Conservation (phyloP, 2,113 vertebrate species). For the Murina feae region DNA sequence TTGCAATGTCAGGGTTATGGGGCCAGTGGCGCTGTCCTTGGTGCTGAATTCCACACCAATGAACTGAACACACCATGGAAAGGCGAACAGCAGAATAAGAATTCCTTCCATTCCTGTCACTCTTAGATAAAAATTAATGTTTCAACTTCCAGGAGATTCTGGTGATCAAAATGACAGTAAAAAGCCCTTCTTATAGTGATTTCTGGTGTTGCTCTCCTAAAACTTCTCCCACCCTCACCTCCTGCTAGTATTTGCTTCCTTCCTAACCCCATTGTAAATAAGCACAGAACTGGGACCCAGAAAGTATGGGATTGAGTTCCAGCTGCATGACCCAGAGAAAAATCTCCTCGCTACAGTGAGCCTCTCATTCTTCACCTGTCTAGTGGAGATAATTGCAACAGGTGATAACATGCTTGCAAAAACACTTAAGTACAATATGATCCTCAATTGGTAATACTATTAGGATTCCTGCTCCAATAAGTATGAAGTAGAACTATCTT, state of each 20-base stretch:
- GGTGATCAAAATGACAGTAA: not conserved
- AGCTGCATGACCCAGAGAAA: not conserved
- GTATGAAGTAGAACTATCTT: not conserved
- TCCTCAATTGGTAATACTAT: not conserved
- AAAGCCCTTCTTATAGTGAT: not conserved
- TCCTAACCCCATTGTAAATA: not conserved
- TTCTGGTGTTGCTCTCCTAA: not conserved
- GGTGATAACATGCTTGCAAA: not conserved
- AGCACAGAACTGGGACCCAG: not conserved
- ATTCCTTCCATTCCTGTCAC: not conserved
- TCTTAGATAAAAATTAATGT: not conserved
- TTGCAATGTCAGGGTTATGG: fast-evolving
- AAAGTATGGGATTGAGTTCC: not conserved
- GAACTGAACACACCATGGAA: not conserved
- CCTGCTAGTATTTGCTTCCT: not conserved
- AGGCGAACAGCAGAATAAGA: not conserved
- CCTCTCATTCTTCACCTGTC: conserved; percentile 11
- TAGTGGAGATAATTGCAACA: not conserved
- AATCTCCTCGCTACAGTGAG: not conserved
- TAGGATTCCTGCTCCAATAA: not conserved
- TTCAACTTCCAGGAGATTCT: not conserved
- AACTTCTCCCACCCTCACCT: not conserved
- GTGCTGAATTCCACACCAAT: not conserved
- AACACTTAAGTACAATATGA: not conserved
- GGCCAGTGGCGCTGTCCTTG: not conserved